phyloP scores from a whole-genome alignment of 2,888 invertebrate species.

The Nasonia oneida region DNA sequence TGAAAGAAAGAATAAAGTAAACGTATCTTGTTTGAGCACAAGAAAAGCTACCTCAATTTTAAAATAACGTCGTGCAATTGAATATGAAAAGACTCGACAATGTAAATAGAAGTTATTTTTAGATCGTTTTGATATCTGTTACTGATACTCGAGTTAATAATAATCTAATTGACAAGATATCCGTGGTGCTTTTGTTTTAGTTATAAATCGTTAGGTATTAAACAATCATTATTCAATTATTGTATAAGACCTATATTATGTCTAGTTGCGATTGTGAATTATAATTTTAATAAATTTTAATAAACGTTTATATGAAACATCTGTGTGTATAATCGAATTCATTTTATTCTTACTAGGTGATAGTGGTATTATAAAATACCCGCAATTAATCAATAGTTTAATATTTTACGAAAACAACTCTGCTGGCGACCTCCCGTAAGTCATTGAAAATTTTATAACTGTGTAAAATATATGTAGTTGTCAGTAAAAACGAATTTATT shows the following conservation, averaged over 20 bases:
- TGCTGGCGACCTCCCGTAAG: too few species aligned
- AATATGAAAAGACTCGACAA: conserved; percentile 21
- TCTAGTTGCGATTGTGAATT: conserved; percentile 31
- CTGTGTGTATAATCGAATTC: not conserved
- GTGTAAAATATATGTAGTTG: too few species aligned
- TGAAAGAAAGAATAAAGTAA: not conserved
- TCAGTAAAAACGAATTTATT: too few species aligned
- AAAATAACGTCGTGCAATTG: conserved; percentile 16
- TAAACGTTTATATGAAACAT: conserved; percentile 38
- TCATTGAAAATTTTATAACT: too few species aligned
- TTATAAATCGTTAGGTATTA: conserved; percentile 36
- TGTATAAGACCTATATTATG: not conserved
- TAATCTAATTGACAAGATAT: conserved; percentile 43
- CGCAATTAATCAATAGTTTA: too few species aligned
- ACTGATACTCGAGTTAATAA: conserved; percentile 41
- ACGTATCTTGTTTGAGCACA: not conserved
- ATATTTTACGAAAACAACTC: too few species aligned
- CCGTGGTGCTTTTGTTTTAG: conserved; percentile 50
- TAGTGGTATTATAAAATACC: not conserved
- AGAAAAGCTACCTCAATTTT: conserved; percentile 52
- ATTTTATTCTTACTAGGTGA: too few species aligned
- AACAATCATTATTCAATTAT: conserved; percentile 9
- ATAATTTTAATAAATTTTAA: conserved; percentile 56
- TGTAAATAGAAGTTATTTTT: conserved; percentile 52
- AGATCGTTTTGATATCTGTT: conserved; percentile 45